These are phyloP conservation scores for Tenebrio molitor DNA, from an alignment of 1,140 invertebrate species.

Conservation along the genomic window DNA sequence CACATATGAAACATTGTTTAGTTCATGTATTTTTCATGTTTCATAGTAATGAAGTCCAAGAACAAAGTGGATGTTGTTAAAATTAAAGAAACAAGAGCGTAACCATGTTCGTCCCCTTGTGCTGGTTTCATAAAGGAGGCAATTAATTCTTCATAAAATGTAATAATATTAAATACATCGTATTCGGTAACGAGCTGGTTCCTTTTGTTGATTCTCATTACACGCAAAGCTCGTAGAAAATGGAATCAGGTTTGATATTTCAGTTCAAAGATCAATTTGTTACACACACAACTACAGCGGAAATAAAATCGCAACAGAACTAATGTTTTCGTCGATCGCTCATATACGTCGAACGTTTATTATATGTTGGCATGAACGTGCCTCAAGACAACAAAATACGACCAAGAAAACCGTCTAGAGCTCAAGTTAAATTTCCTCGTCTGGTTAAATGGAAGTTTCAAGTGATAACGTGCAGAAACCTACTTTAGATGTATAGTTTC, in stretches of 20 bases:
- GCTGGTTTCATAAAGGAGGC: background rate
- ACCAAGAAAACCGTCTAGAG: background rate
- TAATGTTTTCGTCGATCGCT: background rate
- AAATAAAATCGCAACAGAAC: background rate
- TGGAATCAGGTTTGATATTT: background rate
- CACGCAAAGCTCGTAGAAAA: background rate
- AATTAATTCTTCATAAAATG: conserved; percentile 1
- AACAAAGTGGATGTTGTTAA: no score
- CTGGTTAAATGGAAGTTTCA: background rate
- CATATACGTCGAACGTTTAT: conserved; percentile 3
- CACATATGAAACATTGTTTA: no score
- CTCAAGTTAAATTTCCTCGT: conserved; percentile 21
- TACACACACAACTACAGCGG: background rate
- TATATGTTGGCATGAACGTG: background rate
- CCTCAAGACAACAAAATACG: background rate
- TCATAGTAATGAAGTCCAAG: no score
- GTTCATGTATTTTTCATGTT: no score
- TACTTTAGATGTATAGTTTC: conserved; percentile 22
- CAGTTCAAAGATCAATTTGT: background rate
- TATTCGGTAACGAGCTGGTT: background rate
- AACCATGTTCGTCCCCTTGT: background rate
- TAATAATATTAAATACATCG: conserved; percentile 7
- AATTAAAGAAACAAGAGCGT: no score
- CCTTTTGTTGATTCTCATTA: background rate
- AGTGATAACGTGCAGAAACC: conserved; percentile 11